Evolutionary conservation across 2,797 vertebrate species (phyloP).

Genomic region (Acrossocheilus wenchowensis): DNA sequence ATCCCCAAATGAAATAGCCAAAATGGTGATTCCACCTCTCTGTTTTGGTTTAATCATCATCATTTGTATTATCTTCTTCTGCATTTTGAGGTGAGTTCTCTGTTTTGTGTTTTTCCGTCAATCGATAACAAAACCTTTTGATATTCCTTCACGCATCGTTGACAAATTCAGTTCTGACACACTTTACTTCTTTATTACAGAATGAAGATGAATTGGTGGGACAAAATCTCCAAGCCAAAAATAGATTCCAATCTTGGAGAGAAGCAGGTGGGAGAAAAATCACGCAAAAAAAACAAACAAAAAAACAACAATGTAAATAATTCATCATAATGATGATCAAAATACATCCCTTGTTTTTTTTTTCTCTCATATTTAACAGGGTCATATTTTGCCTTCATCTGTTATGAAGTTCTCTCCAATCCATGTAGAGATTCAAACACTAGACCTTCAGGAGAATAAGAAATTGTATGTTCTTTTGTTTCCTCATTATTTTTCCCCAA

Average conservation of each 20-base stretch:
- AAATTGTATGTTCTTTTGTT: conserved; percentile 35
- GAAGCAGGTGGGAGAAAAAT: conserved; percentile 38
- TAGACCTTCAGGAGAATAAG: conserved; percentile 29
- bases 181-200: conserved; percentile 45
- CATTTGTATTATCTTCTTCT: conserved; percentile 46
- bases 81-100: conserved; percentile 53
- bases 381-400: conserved; percentile 3
- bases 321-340: not conserved
- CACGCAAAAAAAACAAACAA: not conserved
- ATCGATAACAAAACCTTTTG: not conserved
- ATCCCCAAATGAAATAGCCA: not conserved
- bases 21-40: conserved; percentile 43
- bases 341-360: not conserved
- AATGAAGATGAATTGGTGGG: conserved; percentile 57
- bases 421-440: conserved; percentile 32
- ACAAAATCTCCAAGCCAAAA: conserved; percentile 55
- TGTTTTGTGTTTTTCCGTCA: not conserved
- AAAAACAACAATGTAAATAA: not conserved
- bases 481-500: not conserved
- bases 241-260: not conserved
- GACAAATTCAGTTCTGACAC: not conserved
- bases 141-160: not conserved
- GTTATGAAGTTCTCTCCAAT: not conserved
- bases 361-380: not conserved
- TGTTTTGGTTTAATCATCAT: conserved; percentile 51